These are phyloP conservation scores for Phalacrocorax brasilianus DNA, from an alignment of 2,113 vertebrate species.

Conservation along the genomic window DNA sequence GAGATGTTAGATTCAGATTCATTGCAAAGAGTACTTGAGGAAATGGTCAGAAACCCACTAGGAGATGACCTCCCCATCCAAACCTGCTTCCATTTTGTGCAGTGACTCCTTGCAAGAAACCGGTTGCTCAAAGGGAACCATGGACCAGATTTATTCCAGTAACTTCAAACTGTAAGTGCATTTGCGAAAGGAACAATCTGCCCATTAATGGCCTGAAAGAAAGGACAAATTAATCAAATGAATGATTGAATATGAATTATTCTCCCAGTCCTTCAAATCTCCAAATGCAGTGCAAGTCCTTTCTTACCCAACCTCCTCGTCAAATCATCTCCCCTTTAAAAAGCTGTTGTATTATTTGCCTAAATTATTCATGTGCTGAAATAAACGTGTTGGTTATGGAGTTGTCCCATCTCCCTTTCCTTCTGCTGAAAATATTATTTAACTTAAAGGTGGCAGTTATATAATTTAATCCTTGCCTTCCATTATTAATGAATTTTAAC, in stretches of 20 bases:
- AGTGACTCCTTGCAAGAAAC: background rate
- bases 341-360: conserved; percentile 64
- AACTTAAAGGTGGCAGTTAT: conserved; percentile 77
- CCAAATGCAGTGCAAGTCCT: background rate
- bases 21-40: background rate
- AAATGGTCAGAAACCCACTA: background rate
- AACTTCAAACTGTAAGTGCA: conserved; percentile 23
- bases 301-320: background rate
- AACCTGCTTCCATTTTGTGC: background rate
- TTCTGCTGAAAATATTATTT: conserved; percentile 76
- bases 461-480: conserved; percentile 76
- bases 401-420: conserved; percentile 38
- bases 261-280: background rate
- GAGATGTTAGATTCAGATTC: background rate
- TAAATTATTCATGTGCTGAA: conserved; percentile 75
- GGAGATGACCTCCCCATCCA: background rate
- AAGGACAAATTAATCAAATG: conserved; percentile 44
- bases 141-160: conserved; percentile 33
- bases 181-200: conserved; percentile 1
- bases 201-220: conserved; percentile 14
- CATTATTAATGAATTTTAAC: conserved; percentile 82
- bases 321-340: conserved; percentile 24
- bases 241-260: conserved; percentile 39
- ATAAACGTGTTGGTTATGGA: conserved; percentile 55
- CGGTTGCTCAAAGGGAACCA: background rate